Percentiles rank a stretch among this genome's conserved stretches.
phyloP scores from a whole-genome alignment of 2,888 invertebrate species.

The Archips xylosteana region DNA sequence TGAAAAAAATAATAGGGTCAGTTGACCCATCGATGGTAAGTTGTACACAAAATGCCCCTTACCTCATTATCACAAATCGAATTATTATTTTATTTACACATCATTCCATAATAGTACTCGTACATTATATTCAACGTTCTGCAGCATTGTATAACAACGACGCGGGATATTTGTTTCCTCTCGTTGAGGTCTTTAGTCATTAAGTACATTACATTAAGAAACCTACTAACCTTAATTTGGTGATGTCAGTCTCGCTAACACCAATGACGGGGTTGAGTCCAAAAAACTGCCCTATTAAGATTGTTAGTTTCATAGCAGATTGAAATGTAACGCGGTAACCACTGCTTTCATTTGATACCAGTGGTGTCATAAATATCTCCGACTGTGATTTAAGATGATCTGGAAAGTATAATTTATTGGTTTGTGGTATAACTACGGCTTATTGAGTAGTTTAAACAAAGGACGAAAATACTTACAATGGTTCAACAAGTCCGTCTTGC shows the following conservation, averaged over 20 bases:
- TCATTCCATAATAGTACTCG: too few relatives aligned
- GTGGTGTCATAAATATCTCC: constrained; percentile 28
- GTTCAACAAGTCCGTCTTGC: constrained; percentile 6
- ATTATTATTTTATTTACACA: too few relatives aligned
- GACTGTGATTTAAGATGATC: constrained; percentile 17
- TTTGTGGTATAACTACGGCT: background rate
- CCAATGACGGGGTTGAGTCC: constrained; percentile 62
- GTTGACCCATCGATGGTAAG: too few relatives aligned
- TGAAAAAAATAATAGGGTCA: too few relatives aligned
- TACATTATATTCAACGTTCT: too few relatives aligned
- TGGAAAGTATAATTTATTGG: background rate
- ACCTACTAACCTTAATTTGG: constrained; percentile 56
- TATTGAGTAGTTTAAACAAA: background rate
- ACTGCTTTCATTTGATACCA: constrained; percentile 15
- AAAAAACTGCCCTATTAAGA: constrained; percentile 56
- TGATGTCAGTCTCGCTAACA: constrained; percentile 49
- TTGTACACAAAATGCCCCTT: too few relatives aligned
- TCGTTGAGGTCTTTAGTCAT: background rate
- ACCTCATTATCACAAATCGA: too few relatives aligned
- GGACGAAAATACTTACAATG: constrained; percentile 13
- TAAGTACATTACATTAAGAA: background rate
- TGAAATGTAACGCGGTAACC: constrained; percentile 50
- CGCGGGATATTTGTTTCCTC: too few relatives aligned
- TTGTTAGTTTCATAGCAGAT: constrained; percentile 55
- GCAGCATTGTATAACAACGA: too few relatives aligned